Conservation (phyloP, 2,888 invertebrate genomes). For the Thysanoteuthis rhombus region DNA sequence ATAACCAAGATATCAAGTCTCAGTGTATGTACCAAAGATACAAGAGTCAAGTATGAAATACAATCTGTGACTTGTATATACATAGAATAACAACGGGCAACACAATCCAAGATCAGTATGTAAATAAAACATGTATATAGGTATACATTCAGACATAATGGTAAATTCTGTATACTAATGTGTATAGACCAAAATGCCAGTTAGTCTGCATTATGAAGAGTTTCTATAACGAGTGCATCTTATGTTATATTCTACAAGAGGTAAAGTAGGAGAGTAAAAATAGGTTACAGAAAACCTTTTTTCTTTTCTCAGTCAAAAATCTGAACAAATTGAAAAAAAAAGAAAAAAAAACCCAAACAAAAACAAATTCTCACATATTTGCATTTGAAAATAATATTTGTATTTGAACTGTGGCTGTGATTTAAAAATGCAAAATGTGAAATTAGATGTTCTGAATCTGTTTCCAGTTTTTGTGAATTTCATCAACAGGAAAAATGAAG, state of each 20-base stretch:
- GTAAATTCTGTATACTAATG: not conserved
- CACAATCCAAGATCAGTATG: conserved; percentile 12
- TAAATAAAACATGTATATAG: not conserved
- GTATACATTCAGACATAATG: too few relatives aligned
- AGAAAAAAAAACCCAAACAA: not conserved
- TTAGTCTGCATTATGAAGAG: not conserved
- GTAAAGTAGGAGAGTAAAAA: not conserved
- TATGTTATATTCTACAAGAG: not conserved
- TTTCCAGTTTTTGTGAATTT: not conserved
- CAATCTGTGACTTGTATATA: not conserved
- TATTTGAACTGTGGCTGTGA: not conserved
- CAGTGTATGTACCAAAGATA: not conserved
- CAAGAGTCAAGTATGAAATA: not conserved
- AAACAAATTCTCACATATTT: not conserved
- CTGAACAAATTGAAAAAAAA: not conserved
- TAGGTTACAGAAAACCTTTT: too few relatives aligned
- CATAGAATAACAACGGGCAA: not conserved
- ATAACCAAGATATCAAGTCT: not conserved
- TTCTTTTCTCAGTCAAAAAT: not conserved
- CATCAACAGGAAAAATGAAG: not conserved
- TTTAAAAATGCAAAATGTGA: not conserved
- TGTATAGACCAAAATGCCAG: not conserved
- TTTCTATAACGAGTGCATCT: not conserved
- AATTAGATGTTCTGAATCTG: not conserved
- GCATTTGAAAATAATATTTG: not conserved